phyloP scores from a whole-genome alignment of 2,797 vertebrate species.

The Tachyglossus aculeatus region DNA sequence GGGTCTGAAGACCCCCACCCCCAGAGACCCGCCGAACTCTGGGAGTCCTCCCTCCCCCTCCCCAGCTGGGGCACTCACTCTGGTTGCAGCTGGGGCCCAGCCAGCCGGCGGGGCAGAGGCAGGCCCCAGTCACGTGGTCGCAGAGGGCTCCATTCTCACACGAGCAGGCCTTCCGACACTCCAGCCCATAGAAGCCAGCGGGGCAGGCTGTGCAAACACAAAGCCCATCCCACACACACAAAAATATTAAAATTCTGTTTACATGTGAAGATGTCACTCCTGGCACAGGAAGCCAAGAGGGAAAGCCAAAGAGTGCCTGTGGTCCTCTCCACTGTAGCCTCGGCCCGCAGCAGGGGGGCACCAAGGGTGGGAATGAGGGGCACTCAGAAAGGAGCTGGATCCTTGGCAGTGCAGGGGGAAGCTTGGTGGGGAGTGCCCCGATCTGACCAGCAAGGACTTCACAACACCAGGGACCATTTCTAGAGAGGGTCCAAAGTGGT shows the following conservation, averaged over 20 bases:
- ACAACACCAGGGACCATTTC: no score
- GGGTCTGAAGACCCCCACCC: background rate
- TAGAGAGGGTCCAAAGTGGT: no score
- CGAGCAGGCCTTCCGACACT: conserved; percentile 82
- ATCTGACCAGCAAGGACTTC: no score
- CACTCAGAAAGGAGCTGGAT: no score
- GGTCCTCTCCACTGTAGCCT: accelerated
- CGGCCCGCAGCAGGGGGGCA: no score
- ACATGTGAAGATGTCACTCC: background rate
- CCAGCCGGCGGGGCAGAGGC: conserved; percentile 85
- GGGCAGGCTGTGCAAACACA: conserved; percentile 83
- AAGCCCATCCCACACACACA: background rate
- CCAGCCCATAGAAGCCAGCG: conserved; percentile 87
- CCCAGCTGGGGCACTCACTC: no score
- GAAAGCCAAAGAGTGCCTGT: accelerated
- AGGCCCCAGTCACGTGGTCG: conserved; percentile 76
- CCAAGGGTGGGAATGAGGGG: no score
- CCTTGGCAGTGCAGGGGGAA: no score
- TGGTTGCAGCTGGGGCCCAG: conserved; percentile 78
- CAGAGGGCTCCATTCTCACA: conserved; percentile 85
- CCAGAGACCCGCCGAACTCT: accelerated
- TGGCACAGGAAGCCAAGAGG: accelerated
- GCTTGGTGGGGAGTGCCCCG: no score
- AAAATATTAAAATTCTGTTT: no score
- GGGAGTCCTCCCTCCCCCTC: no score